Evolutionary conservation across 2,113 vertebrate genomes (phyloP).

Genomic region (Arvicanthis niloticus): DNA sequence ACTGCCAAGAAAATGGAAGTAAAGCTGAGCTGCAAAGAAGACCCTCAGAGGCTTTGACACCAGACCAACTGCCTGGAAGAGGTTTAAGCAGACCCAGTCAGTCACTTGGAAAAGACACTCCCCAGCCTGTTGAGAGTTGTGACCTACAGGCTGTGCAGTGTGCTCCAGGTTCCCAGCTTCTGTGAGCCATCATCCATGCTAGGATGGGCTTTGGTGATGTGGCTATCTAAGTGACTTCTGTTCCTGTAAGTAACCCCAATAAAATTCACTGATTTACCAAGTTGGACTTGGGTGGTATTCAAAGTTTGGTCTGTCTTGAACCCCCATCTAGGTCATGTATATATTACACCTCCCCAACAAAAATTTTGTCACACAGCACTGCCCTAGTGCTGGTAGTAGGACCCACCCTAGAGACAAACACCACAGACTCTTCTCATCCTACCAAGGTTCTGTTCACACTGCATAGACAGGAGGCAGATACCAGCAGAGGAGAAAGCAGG

Average conservation of each 20-base stretch:
- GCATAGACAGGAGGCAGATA: fast-evolving
- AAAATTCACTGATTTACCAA: not conserved
- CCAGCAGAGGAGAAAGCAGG: no score
- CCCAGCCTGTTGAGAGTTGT: not conserved
- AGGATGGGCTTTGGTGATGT: not conserved
- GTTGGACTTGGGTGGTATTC: not conserved
- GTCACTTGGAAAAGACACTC: not conserved
- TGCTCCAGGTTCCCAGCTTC: not conserved
- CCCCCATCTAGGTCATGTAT: not conserved
- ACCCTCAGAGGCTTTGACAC: not conserved
- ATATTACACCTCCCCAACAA: not conserved
- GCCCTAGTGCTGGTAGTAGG: not conserved
- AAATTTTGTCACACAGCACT: not conserved
- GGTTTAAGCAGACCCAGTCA: not conserved
- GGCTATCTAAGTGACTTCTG: not conserved
- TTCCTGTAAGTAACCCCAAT: not conserved
- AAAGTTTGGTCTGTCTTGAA: not conserved
- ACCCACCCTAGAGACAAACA: not conserved
- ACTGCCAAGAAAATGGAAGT: not conserved
- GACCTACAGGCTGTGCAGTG: not conserved
- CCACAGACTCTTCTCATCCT: fast-evolving
- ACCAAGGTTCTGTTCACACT: no score
- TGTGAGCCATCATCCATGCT: not conserved
- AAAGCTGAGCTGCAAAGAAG: not conserved
- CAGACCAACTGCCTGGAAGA: not conserved